These are phyloP conservation scores for Philotrypesis tridentata DNA, from an alignment of 1,140 invertebrate genomes.

Conservation along the genomic window DNA sequence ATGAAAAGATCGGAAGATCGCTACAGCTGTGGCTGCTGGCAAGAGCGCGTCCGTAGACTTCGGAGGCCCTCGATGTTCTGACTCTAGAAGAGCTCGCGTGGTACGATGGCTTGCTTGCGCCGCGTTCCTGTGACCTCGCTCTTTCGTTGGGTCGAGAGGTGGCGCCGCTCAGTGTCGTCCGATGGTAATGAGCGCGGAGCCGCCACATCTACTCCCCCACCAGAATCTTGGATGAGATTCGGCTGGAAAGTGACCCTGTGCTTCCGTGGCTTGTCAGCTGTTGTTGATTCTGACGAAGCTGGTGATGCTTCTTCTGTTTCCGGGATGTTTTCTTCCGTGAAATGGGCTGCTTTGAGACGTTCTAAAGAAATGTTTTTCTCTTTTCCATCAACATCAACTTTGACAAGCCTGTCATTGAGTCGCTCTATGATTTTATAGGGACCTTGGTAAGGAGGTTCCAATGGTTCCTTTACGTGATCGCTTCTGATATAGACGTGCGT, in stretches of 20 bases:
- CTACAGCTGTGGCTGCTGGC: no score
- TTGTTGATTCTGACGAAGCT: background rate
- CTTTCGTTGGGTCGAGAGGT: no score
- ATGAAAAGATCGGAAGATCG: no score
- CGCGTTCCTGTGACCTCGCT: no score
- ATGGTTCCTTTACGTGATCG: background rate
- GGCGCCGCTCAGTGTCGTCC: no score
- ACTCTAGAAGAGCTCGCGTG: no score
- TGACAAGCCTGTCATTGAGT: background rate
- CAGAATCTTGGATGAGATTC: background rate
- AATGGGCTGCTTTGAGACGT: background rate
- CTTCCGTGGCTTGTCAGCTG: background rate
- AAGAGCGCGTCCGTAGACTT: no score
- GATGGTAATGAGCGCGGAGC: no score
- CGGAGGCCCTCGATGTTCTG: no score
- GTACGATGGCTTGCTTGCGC: no score
- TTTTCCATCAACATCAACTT: background rate
- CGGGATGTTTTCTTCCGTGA: background rate
- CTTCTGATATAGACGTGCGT: constrained; percentile 10
- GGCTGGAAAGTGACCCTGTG: background rate
- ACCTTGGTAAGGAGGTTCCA: constrained; percentile 17
- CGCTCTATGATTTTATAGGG: constrained; percentile 3
- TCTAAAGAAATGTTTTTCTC: background rate
- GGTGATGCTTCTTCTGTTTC: background rate
- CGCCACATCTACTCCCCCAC: background rate